Base-by-base conservation (phyloP, 30 jellyfish, hydroid and myxozoan species). In the Pseudorhiza aurosa region DNA sequence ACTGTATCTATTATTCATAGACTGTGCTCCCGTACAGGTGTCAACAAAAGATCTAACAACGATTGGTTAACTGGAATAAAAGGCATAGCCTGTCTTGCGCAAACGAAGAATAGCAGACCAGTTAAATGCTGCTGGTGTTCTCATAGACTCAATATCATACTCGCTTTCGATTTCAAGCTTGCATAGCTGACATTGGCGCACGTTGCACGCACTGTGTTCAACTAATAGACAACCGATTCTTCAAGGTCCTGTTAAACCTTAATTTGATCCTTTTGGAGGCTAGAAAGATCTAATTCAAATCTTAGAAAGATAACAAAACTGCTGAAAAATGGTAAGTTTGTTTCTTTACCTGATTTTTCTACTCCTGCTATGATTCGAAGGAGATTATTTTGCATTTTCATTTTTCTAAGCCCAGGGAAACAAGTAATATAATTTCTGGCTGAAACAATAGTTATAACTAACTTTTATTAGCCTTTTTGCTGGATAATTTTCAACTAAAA, bases 141-240 rank as follows among this genome's bases (percentile, higher is more conserved):
- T 51, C 56, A 80, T 65, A 63, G 76, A 65, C 59, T 11, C n/a
- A 27, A 55, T 47, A 72, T 64, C 77, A 25, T 75, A 24, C 76
- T 49, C 68, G 84, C 84, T 64, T 64, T 57, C 67, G 33, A n/a
- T 39, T 27, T 32, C 8, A 50, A 65, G 91, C 84, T 65, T 80
- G 65, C 58, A 80, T n/a, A n/a, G 83, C 91, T 64, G 84, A 80
- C 91, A 63, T 65, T 15, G 91, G 72, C 84, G 91, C 91, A 56
- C 91, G 91, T 80, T 50, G 69, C 91, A 64, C 91, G 91, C 91
- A 64, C 91, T 67, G 67, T 37, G 90, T 72, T 53, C 67, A 18
- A 64, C 77, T 35, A 56, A 9, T 36, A n/a, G 19, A 44, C 55
- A 36, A 12, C 29, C 55, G 55, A 8, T 29, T 30, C 17, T 29